Base-by-base conservation (phyloP, 2,888 invertebrate species). In the Phyllotreta cruciferae region DNA sequence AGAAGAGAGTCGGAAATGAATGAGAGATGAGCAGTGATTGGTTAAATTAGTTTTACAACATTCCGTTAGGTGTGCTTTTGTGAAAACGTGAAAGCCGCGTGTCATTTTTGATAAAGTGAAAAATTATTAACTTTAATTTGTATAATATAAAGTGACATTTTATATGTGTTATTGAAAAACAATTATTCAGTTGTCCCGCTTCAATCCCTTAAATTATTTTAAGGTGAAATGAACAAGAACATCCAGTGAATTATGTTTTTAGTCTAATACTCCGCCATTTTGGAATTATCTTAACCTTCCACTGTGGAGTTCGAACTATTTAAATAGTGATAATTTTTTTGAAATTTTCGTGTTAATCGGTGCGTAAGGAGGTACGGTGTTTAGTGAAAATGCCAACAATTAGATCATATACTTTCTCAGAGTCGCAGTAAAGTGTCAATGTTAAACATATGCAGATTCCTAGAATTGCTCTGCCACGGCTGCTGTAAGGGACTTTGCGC, bases 401-500 rank as follows among this genome's bases (percentile, higher is more conserved):
- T 69, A 67, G 56, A 62, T 62, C 60, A 61, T 62, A 64, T 62
- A 71, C 73, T 68, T 71, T 68, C 65, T 72, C 72, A 75, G 68
- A 71, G 71, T 78, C 77, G 75, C 74, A 72, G 76, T 78, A 76
- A 74, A 75, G 76, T 75, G 78, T 75, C 75, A 74, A 74, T 75
- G 69, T 73, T 78, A 76, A 79, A 79, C 80, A 78, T 80, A 81
- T 81, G 80, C 77, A 79, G 78, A 77, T 74, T 71, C 73, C 70
- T 71, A 73, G 75, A 74, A 67, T 71, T 71, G 74, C 76, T 76
- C 76, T 83, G 84, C 84, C 85, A 86, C 85, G 85, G 86, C 85
- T 85, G 83, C 84, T 85, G 84, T 86, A 73, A 79, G 78, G 77
- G 82, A 84, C 85, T 83, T 83, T 81, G 85, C 80, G 85, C 84